Base-by-base conservation (phyloP, 2,888 invertebrate genomes). In the Morinoia aosen region DNA sequence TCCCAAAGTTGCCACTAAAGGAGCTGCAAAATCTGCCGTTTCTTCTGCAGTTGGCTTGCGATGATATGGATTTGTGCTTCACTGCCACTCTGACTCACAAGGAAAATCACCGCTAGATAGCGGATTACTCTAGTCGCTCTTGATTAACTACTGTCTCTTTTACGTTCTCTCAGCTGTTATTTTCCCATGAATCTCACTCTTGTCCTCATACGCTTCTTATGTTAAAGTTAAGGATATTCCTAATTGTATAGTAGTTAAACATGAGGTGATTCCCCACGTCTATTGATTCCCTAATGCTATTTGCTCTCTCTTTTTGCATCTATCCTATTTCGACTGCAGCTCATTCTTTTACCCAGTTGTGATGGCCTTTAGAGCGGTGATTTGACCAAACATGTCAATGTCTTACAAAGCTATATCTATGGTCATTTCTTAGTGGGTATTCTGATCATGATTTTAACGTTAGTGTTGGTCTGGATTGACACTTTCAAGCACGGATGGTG, bases 151-250 rank as follows among this genome's bases (percentile, higher is more conserved):
- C 93, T 93, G 93, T 93, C 93, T 16, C 57, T 93, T 10, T 57
- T 93, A 93, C 93, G 58, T 93, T 93, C 57, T n/a, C 57, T 93
- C 93, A 48, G n/a, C 93, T 93, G 93, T 57, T 93, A 48, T 11
- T 93, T 93, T 57, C 93, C 93, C n/a, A 93, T 57, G 93, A 93
- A 93, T 93, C 93, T 93, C 93, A 93, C 93, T 93, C 93, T 93
- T 57, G 58, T 93, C 93, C 48, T 93, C 56, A 93, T 93, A 57
- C 93, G 93, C 93, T 93, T 93, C 57, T 56, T 93, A 93, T 93
- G 93, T 93, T 93, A 93, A 93, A 57, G 56, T 57, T 93, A 93
- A 93, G 93, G n/a, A 56, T 76, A 76, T 90, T 90, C 90, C 48
- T 39, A 40, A 40, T 39, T 90, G 90, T 90, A 90, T 40, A 90